Evolutionary conservation across 2,113 vertebrate species (phyloP).

Genomic region (Ranitomeya variabilis): DNA sequence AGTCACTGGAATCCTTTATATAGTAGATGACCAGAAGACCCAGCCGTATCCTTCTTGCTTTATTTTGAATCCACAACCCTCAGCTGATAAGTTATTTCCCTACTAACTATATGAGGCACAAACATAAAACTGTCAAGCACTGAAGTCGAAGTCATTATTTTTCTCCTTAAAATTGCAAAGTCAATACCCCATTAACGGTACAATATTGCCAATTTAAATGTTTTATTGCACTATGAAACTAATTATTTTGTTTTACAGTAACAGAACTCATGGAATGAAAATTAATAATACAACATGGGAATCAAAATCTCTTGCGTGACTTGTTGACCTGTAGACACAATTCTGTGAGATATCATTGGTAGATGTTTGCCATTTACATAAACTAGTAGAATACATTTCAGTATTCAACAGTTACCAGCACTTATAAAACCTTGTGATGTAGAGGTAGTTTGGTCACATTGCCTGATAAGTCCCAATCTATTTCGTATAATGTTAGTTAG

Average conservation of each 20-base stretch:
- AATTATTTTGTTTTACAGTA: background rate
- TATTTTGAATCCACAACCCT: background rate
- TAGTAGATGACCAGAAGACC: background rate
- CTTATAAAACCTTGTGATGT: background rate
- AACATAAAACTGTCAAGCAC: background rate
- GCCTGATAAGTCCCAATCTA: background rate
- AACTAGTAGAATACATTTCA: background rate
- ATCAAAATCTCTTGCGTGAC: background rate
- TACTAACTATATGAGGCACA: background rate
- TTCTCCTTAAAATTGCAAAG: background rate
- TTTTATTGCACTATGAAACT: background rate
- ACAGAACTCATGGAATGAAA: background rate
- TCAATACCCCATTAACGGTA: background rate
- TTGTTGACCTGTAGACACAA: background rate
- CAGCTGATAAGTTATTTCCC: background rate
- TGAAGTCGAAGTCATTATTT: background rate
- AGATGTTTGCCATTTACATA: background rate
- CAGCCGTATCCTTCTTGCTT: background rate
- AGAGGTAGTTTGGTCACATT: background rate
- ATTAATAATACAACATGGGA: background rate
- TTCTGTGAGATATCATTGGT: background rate
- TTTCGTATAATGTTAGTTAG: background rate
- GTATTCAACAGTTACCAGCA: background rate
- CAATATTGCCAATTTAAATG: constrained; percentile 1
- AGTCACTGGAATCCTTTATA: background rate